These are phyloP conservation scores for Melanostigma gelatinosum DNA, from an alignment of 2,113 vertebrate genomes.

Conservation along the genomic window DNA sequence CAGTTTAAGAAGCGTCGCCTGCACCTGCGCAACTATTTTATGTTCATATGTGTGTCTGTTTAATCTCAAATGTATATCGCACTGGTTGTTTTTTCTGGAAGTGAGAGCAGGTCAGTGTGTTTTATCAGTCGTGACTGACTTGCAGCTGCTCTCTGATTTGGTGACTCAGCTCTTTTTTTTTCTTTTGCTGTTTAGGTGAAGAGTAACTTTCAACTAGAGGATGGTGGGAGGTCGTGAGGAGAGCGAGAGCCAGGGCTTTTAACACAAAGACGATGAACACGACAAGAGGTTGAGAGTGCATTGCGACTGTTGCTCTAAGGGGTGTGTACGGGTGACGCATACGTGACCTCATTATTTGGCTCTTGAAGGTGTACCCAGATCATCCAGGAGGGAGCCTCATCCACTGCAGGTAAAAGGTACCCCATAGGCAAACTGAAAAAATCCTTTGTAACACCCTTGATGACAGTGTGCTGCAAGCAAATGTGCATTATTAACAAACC, in stretches of 20 bases:
- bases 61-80: neutral
- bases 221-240: neutral
- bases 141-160: slow-evolving; percentile 20
- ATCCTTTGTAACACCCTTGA: neutral
- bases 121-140: slow-evolving; percentile 11
- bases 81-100: neutral
- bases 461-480: neutral
- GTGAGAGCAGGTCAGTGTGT: slow-evolving; percentile 2
- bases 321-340: neutral
- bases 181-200: slow-evolving; percentile 22
- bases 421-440: neutral
- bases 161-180: slow-evolving; percentile 41
- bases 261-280: neutral
- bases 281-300: slow-evolving; percentile 1
- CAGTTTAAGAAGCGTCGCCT: neutral
- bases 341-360: slow-evolving; percentile 10
- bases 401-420: neutral
- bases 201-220: slow-evolving; percentile 21
- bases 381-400: neutral
- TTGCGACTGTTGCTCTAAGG: neutral
- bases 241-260: slow-evolving; percentile 5
- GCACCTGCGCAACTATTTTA: neutral
- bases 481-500: neutral
- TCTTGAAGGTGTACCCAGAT: neutral
- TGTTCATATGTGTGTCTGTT: neutral